Conservation (phyloP, 2,113 vertebrate genomes). For the Lophius piscatorius region DNA sequence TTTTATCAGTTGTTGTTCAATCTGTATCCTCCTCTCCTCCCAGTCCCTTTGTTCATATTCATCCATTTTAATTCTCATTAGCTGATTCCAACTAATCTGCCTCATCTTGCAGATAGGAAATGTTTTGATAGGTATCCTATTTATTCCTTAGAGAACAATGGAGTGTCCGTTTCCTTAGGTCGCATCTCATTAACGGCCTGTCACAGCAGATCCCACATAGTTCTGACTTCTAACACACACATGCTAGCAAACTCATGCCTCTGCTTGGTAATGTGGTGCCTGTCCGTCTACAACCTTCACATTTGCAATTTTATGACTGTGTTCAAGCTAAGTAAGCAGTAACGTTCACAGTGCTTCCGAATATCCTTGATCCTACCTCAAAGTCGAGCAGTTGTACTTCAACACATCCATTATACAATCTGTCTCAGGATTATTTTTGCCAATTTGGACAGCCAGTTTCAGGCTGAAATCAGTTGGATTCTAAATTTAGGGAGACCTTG, state of each 20-base stretch:
- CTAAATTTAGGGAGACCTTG: slow-evolving; percentile 44
- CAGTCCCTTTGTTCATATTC: slow-evolving; percentile 49
- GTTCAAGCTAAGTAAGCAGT: slow-evolving; percentile 16
- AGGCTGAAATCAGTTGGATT: slow-evolving; percentile 51
- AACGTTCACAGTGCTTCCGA: slow-evolving; percentile 11
- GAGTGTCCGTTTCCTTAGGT: slow-evolving; percentile 17
- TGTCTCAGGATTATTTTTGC: not conserved
- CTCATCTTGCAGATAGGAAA: slow-evolving; percentile 58
- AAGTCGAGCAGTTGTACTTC: slow-evolving; percentile 13
- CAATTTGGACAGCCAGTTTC: slow-evolving; percentile 33
- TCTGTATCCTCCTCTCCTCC: slow-evolving; percentile 22
- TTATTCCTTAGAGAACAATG: slow-evolving; percentile 56
- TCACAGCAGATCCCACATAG: slow-evolving; percentile 1
- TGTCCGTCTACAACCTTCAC: slow-evolving; percentile 28
- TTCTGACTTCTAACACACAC: slow-evolving; percentile 26
- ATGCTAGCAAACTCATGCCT: slow-evolving; percentile 7
- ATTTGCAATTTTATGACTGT: slow-evolving; percentile 40
- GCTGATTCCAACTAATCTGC: slow-evolving; percentile 54
- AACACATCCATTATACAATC: too few species aligned
- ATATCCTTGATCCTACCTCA: slow-evolving; percentile 7
- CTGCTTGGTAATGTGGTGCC: slow-evolving; percentile 34
- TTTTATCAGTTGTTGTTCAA: slow-evolving; percentile 40
- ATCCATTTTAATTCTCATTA: slow-evolving; percentile 57
- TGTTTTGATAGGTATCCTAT: slow-evolving; percentile 56
- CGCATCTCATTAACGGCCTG: slow-evolving; percentile 47